phyloP scores from a whole-genome alignment of 2,888 invertebrate species.

The Poecilus cupreus region DNA sequence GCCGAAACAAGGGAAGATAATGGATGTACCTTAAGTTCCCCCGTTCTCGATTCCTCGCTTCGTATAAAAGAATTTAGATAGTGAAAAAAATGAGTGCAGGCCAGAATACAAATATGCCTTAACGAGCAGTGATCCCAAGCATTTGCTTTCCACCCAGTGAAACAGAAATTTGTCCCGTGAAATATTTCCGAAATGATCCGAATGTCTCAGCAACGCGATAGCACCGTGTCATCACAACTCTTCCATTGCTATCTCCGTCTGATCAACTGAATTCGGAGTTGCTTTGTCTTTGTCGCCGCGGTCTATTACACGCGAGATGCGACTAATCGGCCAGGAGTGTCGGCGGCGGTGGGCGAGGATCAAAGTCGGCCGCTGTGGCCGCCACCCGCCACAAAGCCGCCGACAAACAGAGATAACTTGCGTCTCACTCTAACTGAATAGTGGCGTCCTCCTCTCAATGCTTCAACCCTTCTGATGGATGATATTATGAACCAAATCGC shows the following conservation, averaged over 20 bases:
- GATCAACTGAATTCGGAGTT: not conserved
- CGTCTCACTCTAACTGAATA: slow-evolving; percentile 9
- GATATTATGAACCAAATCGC: not conserved
- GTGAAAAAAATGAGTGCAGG: slow-evolving; percentile 4
- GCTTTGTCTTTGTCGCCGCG: not conserved
- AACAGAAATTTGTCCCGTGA: slow-evolving; percentile 30
- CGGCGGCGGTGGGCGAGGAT: slow-evolving; percentile 6
- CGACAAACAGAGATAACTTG: not conserved
- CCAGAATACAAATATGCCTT: slow-evolving; percentile 37
- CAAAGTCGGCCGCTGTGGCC: slow-evolving; percentile 6
- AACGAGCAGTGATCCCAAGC: not conserved
- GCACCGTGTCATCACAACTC: not conserved
- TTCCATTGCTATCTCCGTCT: not conserved
- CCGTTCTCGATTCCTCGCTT: not conserved
- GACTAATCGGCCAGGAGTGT: slow-evolving; percentile 31
- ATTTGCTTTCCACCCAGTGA: not conserved
- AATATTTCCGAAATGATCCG: slow-evolving; percentile 27
- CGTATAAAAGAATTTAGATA: slow-evolving; percentile 27
- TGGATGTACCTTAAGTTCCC: too few species aligned
- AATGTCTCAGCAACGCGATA: slow-evolving; percentile 10
- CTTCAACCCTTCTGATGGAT: not conserved
- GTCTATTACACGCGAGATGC: slow-evolving; percentile 8
- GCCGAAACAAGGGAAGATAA: too few species aligned
- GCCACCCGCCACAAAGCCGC: not conserved
- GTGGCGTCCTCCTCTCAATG: not conserved